phyloP scores from a whole-genome alignment of 2,113 vertebrate species.

The Cyanoliseus patagonus region DNA sequence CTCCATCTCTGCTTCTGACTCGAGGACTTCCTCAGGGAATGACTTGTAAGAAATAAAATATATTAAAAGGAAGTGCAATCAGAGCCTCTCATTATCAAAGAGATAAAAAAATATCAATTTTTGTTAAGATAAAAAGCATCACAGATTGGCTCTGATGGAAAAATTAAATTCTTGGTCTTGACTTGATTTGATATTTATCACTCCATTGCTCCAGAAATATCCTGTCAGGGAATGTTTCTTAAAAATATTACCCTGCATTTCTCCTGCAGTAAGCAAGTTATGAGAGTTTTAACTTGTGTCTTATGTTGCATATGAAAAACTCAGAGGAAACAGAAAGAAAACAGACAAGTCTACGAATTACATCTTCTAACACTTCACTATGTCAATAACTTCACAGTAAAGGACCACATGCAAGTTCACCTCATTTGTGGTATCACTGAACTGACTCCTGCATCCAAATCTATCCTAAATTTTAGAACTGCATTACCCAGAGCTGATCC shows the following conservation, averaged over 20 bases:
- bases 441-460: not conserved
- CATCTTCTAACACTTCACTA: not conserved
- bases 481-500: not conserved
- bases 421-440: not conserved
- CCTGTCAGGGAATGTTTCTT: conserved; percentile 41
- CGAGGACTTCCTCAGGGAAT: conserved; percentile 46
- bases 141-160: conserved; percentile 63
- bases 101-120: conserved; percentile 76
- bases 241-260: conserved; percentile 25
- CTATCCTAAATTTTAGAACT: not conserved
- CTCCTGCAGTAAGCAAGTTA: conserved; percentile 46
- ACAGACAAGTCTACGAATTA: not conserved
- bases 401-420: not conserved
- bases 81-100: conserved; percentile 66
- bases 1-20: conserved; percentile 39
- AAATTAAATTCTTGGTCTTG: conserved; percentile 70
- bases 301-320: not conserved
- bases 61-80: conserved; percentile 66
- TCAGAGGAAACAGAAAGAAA: not conserved
- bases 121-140: conserved; percentile 70
- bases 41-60: conserved; percentile 29
- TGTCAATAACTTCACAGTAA: not conserved
- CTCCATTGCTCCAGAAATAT: conserved; percentile 59
- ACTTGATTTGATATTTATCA: conserved; percentile 75
- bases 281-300: not conserved